Conservation (phyloP, 2,113 vertebrate genomes). For the Paracanthobrama guichenoti region DNA sequence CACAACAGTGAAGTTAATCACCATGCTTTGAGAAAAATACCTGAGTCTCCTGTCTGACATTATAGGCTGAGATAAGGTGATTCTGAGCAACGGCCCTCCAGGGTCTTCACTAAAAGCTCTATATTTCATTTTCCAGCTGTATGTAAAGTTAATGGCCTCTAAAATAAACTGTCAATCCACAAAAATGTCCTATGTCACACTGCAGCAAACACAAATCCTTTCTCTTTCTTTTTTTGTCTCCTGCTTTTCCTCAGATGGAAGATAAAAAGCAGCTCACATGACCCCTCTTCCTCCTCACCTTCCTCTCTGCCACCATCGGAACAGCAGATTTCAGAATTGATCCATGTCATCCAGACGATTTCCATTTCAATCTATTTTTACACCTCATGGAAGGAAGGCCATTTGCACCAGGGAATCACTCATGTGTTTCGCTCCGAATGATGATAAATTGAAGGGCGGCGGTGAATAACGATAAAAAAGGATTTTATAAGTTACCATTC, state of each 20-base stretch:
- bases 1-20: conserved; percentile 33
- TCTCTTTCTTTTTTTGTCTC: conserved; percentile 43
- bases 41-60: conserved; percentile 33
- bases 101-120: conserved; percentile 52
- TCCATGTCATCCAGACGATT: conserved; percentile 71
- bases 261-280: conserved; percentile 56
- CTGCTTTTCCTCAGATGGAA: conserved; percentile 46
- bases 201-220: conserved; percentile 60
- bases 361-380: conserved; percentile 70
- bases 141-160: conserved; percentile 81
- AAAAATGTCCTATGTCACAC: conserved; percentile 59
- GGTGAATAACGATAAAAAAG: conserved; percentile 49
- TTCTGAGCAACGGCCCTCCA: conserved; percentile 50
- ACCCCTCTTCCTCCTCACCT: conserved; percentile 33
- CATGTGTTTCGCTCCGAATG: conserved; percentile 32
- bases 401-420: conserved; percentile 54
- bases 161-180: conserved; percentile 80
- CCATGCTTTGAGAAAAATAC: conserved; percentile 2
- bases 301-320: conserved; percentile 57
- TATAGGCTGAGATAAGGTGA: conserved; percentile 46
- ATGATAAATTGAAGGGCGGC: conserved; percentile 58
- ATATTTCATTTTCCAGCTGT: conserved; percentile 66
- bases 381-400: conserved; percentile 42
- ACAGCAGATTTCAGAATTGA: conserved; percentile 71
- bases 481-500: conserved; percentile 46